A percentile compares a stretch with the other conserved stretches of the same genome.
Evolutionary conservation across 1,140 invertebrate genomes (phyloP).

Genomic region (Prorops nasuta): DNA sequence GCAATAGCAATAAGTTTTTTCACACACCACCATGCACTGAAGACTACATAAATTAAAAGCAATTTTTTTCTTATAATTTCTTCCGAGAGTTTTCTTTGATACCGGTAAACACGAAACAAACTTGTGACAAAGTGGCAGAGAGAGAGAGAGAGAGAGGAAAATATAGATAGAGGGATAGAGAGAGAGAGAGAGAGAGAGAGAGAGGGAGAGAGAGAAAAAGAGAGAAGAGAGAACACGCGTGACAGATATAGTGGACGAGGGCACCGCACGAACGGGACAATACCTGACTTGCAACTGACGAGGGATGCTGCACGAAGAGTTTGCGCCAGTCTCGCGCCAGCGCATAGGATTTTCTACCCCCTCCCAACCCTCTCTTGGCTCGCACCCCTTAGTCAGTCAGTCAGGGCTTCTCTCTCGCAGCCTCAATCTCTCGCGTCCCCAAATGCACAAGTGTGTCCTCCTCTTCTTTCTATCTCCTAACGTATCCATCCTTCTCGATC

Average conservation of each 20-base stretch:
- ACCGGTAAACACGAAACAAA: too few relatives aligned
- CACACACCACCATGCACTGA: too few relatives aligned
- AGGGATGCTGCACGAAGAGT: slow-evolving; percentile 51
- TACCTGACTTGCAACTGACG: slow-evolving; percentile 52
- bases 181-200: too few relatives aligned
- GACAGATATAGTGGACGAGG: neutral
- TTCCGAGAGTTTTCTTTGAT: too few relatives aligned
- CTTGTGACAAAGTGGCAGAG: too few relatives aligned
- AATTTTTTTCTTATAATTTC: too few relatives aligned
- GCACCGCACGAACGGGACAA: slow-evolving; percentile 41
- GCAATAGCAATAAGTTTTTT: too few relatives aligned
- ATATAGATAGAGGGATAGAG: too few relatives aligned
- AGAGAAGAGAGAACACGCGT: neutral
- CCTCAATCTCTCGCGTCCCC: neutral
- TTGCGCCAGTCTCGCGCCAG: slow-evolving; percentile 47
- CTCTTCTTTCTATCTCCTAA: slow-evolving; percentile 8
- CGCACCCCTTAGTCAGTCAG: slow-evolving; percentile 36
- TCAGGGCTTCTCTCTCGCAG: slow-evolving; percentile 20
- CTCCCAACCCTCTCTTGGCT: slow-evolving; percentile 19
- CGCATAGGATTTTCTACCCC: slow-evolving; percentile 40
- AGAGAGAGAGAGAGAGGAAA: too few relatives aligned
- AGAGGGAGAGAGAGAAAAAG: neutral
- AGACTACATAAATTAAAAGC: too few relatives aligned
- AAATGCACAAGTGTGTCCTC: too few relatives aligned
- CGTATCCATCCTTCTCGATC: slow-evolving; percentile 24